Evolutionary conservation across 2,888 invertebrate species (phyloP), one percentile per base, ranked within the genome.

Genomic region (Polietes domitor): DNA sequence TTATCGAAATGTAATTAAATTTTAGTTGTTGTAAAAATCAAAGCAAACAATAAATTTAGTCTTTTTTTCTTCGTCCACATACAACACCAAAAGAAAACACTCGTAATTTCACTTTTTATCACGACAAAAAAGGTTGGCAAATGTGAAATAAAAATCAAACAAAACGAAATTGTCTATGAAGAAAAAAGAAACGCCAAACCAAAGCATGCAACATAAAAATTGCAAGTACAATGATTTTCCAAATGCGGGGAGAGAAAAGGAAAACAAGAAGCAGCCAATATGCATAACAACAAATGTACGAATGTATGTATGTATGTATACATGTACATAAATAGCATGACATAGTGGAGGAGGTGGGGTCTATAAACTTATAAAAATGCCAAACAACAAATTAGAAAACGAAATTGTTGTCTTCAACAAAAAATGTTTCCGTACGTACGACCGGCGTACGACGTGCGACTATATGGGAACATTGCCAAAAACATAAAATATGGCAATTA

Each of bases 131-230:
- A 28, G 32, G n/a, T 32, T 61, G 61, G 61, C 28, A 17, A 12
- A 28, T 47, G 47, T 6, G 47, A 47, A 47, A 37, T n/a, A 26
- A n/a, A 61, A 61, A 61, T 32, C 63, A 32, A 43, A 43, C 19
- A 24, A 41, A 37, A 37, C 24, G 12, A 68, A 68, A 68, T 68
- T 68, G 68, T 24, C 68, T 17, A 21, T 26, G 32, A n/a, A 68
- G 24, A 58, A 50, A 41, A 47, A 76, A 75, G 76, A 75, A 63
- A 68, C 15, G 28, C 24, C 61, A 77, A 80, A 63, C 63, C 5
- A 47, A 75, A 83, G 65, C 77, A 83, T 74, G 80, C 80, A 80
- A 80, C 80, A 80, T 70, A 50, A 74, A 70, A 82, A 79, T 68
- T 68, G 68, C 68, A 68, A 68, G 68, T 68, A 43, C 32, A 65